Evolutionary conservation across 2,113 vertebrate genomes (phyloP).

Genomic region (Phasianus colchicus): DNA sequence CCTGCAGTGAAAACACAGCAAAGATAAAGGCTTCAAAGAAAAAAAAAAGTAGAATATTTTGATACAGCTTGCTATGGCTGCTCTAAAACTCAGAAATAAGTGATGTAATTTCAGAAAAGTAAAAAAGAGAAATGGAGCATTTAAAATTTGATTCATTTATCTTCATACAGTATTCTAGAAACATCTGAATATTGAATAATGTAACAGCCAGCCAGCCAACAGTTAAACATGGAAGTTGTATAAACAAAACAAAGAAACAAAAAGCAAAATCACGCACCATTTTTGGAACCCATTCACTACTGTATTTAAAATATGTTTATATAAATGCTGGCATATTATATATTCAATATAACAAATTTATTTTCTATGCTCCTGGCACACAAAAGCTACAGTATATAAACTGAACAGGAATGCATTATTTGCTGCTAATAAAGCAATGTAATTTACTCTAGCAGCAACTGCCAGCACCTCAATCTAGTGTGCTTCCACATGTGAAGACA

Average conservation of each 20-base stretch:
- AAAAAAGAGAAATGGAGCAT: neutral
- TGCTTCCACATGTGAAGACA: neutral
- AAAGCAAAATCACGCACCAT: neutral
- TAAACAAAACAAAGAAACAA: neutral
- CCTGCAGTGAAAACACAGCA: slow-evolving; percentile 73
- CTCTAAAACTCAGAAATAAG: neutral
- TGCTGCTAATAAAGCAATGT: neutral
- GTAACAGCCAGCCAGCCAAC: neutral
- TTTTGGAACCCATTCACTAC: neutral
- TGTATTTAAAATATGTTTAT: neutral
- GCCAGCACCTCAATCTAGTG: neutral
- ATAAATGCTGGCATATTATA: neutral
- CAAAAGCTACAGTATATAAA: rapidly evolving
- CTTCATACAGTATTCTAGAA: neutral
- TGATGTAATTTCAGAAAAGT: neutral
- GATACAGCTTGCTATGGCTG: neutral
- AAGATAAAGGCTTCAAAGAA: neutral
- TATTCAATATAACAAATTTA: neutral
- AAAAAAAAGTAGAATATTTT: neutral
- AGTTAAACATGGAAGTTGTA: rapidly evolving
- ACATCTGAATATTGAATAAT: neutral
- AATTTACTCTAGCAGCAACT: neutral
- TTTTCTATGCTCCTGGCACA: neutral
- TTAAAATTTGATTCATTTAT: neutral
- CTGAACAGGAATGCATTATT: neutral